Evolutionary conservation across 2,888 invertebrate genomes (phyloP).

Genomic region (Thumatha senex): DNA sequence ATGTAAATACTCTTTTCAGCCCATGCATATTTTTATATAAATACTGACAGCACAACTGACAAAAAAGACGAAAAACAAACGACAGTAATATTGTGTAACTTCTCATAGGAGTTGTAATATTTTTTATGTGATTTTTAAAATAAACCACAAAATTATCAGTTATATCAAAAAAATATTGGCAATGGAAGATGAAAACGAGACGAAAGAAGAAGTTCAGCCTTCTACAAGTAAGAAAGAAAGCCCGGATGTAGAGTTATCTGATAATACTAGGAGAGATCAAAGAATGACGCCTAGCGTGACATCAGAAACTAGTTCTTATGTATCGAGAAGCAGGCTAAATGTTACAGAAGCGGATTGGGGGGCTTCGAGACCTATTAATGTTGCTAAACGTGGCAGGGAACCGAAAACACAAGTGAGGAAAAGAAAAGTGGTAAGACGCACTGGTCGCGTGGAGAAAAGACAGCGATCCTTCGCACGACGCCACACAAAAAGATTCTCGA

Average conservation of each 20-base stretch:
- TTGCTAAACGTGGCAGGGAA: constrained; percentile 21
- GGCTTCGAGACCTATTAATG: not conserved
- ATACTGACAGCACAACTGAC: not conserved
- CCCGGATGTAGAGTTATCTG: constrained; percentile 25
- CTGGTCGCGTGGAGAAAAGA: constrained; percentile 49
- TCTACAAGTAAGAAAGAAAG: constrained; percentile 51
- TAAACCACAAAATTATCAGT: constrained; percentile 54
- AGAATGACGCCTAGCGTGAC: constrained; percentile 37
- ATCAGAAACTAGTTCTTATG: constrained; percentile 37
- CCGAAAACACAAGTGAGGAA: not conserved
- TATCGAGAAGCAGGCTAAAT: constrained; percentile 39
- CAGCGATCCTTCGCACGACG: constrained; percentile 29
- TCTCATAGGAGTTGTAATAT: constrained; percentile 14
- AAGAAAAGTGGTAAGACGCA: not conserved
- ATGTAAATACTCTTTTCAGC: not conserved
- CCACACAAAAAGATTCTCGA: constrained; percentile 28
- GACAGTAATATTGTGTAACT: constrained; percentile 20
- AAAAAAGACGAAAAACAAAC: constrained; percentile 25
- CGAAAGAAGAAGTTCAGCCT: constrained; percentile 39
- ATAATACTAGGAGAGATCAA: constrained; percentile 31
- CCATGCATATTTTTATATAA: not conserved
- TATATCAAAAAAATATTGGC: constrained; percentile 44
- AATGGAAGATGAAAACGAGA: constrained; percentile 51
- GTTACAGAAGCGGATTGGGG: constrained; percentile 32
- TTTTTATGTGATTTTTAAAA: constrained; percentile 21